Percentiles rank a stretch among this genome's conserved stretches.
These are phyloP conservation scores for Etheostoma nigrum DNA, from an alignment of 2,797 vertebrate species.

Conservation along the genomic window DNA sequence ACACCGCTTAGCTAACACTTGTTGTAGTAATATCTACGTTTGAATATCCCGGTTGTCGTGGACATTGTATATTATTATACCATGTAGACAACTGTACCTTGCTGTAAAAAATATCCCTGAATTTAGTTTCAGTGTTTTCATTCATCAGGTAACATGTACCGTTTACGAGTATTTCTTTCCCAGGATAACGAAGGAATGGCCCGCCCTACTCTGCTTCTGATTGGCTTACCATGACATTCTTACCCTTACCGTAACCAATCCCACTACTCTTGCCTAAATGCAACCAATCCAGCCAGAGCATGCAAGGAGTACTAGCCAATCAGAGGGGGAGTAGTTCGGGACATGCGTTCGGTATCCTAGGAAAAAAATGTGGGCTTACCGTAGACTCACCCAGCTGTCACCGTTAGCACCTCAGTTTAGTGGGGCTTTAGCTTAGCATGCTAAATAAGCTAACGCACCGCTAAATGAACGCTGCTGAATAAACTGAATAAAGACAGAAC, in stretches of 20 bases:
- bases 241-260: no score
- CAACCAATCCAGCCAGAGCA: no score
- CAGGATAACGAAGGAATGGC: no score
- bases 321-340: no score
- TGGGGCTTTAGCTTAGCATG: constrained; percentile 46
- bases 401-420: constrained; percentile 49
- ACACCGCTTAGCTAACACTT: background rate
- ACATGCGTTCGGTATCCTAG: no score
- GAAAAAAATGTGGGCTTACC: constrained; percentile 1
- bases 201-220: no score
- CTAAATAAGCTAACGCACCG: constrained; percentile 54
- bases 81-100: rapidly evolving
- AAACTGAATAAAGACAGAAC: constrained; percentile 4
- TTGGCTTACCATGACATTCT: no score
- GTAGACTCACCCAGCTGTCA: constrained; percentile 74
- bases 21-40: background rate
- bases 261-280: no score
- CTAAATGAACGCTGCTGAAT: constrained; percentile 19
- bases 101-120: background rate
- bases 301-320: no score
- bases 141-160: constrained; percentile 34
- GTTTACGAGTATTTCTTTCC: no score
- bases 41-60: no score
- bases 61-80: background rate
- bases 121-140: constrained; percentile 25